Evolutionary conservation across 2,797 vertebrate genomes (phyloP), one percentile per base, ranked within the genome.

Genomic region (Spinus pinus): DNA sequence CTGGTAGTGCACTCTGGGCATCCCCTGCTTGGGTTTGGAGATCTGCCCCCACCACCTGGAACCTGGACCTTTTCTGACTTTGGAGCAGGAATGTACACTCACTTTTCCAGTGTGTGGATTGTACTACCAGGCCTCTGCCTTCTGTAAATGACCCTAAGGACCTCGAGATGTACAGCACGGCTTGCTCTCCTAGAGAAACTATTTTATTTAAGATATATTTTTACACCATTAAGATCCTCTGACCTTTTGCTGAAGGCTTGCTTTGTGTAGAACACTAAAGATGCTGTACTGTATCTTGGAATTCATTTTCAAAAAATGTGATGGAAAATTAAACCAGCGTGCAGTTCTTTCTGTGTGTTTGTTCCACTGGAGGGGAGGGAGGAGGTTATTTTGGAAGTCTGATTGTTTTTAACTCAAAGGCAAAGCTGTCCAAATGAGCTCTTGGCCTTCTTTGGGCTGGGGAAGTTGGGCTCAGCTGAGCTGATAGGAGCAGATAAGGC

Each of bases 191-290:
- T 95, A 96, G 67, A 96, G 96, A 97, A 96, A 94, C 91, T 86
- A 64, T 95, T 96, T 97, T 97, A 95, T 97, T 97, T 97, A 92
- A 97, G 91, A 94, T 90, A 70, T 96, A 95, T 97, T 97, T 98
- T 97, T 97, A 95, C 97, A 96, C 90, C 96, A 91, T 69, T 94
- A 72, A 94, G 97, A 86, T 91, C 73, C 95, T 96, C 91, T 95
- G 94, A 86, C 91, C 96, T 97, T 83, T 96, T 93, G 94, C 96
- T 95, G 86, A 95, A 94, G 82, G 83, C 88, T 97, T 94, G 94
- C 97, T 92, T 91, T 96, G 96, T 97, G 96, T 95, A 87, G 97
- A 93, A 95, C 97, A 93, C 95, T 83, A n/a, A 84, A 82, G 97
- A 90, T 96, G 94, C 97, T 86, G 92, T 81, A 78, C 90, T 97